Base-by-base conservation (phyloP, 2,888 invertebrate species). In the Ectropis crepuscularia region DNA sequence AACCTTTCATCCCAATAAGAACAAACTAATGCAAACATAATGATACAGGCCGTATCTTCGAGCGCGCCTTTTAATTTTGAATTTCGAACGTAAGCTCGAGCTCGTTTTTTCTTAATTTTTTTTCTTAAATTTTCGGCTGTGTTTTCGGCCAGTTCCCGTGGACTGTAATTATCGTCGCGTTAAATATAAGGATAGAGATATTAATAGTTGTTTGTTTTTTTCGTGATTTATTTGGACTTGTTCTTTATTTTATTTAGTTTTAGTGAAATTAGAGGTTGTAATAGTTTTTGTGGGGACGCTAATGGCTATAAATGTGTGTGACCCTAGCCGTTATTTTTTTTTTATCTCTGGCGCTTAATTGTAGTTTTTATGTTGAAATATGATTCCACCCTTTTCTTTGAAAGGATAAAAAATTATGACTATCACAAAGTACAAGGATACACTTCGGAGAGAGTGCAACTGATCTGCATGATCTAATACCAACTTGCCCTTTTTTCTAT, bases 141-240 rank as follows among this genome's bases (percentile, higher is more conserved):
- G 53, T 57, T 63, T 63, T 58, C 53, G 58, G 55, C 63, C 55
- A 47, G 60, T 61, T 42, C 75, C 77, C 81, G 76, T 77, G 79
- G 70, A 67, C 90, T 87, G 86, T 92, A 91, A 92, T 92, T 92
- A 92, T 89, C 86, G 79, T 83, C 80, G 81, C 80, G 78, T 87
- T 90, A 92, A 90, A 88, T 90, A 92, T 89, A 90, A 83, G 90
- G 90, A 92, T 92, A 90, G 88, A 92, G 90, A 90, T 91, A 91
- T 91, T 91, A 91, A 91, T 91, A 65, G 64, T 69, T 81, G 86
- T 91, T 90, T 89, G 85, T 82, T 87, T 89, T 89, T 79, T 90
- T 90, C 81, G 84, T 89, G 86, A 89, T 91, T 90, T 92, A 88
- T 89, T 85, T 85, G 79, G 79, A 84, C 87, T 88, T 45, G 36